These are phyloP conservation scores for Lamprotornis superbus DNA, from an alignment of 2,113 vertebrate species.

Conservation along the genomic window DNA sequence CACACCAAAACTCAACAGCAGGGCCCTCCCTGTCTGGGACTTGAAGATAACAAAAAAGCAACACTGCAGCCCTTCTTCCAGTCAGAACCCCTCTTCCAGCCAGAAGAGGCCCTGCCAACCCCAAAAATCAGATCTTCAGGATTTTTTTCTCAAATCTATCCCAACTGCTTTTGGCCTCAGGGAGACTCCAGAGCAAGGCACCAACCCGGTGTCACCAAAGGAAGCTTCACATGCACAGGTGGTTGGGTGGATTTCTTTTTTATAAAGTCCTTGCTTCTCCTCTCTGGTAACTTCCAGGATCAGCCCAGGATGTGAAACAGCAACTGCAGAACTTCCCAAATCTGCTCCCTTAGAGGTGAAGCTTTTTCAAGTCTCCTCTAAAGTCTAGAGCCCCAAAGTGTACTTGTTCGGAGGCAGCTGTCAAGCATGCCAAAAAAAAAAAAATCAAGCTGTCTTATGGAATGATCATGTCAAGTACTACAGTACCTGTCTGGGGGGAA, in stretches of 20 bases:
- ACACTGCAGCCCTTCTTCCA: neutral
- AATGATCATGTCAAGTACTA: neutral
- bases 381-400: neutral
- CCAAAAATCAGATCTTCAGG: neutral
- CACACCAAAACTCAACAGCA: neutral
- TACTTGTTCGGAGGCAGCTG: neutral
- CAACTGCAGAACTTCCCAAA: neutral
- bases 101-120: neutral
- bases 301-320: neutral
- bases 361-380: neutral
- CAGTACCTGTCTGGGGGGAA: neutral
- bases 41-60: neutral
- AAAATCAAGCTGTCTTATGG: neutral
- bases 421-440: neutral
- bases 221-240: neutral
- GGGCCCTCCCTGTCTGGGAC: neutral
- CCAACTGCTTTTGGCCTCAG: neutral
- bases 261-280: neutral
- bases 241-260: neutral
- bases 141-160: neutral
- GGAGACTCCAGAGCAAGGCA: neutral
- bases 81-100: neutral
- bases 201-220: fast-evolving
- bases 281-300: neutral
- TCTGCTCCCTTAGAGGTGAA: neutral